A percentile compares a stretch with the other conserved stretches of the same genome.
phyloP scores from a whole-genome alignment of 2,113 vertebrate species.

The Mustela nigripes region DNA sequence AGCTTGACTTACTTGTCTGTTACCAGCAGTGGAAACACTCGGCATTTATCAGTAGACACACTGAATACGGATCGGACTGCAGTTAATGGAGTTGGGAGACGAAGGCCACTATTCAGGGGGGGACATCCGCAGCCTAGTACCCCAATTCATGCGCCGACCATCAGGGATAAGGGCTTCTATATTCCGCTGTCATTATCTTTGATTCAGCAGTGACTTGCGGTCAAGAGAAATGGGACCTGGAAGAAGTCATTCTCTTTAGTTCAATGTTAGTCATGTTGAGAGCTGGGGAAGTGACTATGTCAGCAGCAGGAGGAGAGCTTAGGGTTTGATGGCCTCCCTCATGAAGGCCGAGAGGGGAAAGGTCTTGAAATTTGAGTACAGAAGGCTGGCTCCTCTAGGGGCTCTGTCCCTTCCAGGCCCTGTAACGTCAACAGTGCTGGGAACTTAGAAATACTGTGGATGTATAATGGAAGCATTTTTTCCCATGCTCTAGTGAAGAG shows the following conservation, averaged over 20 bases:
- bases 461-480: slow-evolving; percentile 18
- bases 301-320: no score
- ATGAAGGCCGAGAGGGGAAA: not conserved
- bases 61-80: not conserved
- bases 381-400: not conserved
- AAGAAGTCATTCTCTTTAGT: not conserved
- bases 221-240: not conserved
- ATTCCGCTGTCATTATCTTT: not conserved
- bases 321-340: not conserved
- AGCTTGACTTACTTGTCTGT: not conserved
- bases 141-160: not conserved
- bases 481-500: not conserved
- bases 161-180: not conserved
- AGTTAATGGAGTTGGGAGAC: not conserved
- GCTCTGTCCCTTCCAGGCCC: not conserved
- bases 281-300: not conserved
- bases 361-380: not conserved
- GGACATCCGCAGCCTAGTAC: not conserved
- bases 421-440: not conserved
- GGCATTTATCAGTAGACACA: not conserved
- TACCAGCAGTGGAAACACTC: not conserved
- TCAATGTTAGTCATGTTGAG: not conserved
- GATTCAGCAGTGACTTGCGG: not conserved
- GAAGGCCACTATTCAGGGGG: not conserved
- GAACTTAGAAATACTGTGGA: slow-evolving; percentile 28